phyloP scores from a whole-genome alignment of 2,888 invertebrate species.

The Cryptus armator region DNA sequence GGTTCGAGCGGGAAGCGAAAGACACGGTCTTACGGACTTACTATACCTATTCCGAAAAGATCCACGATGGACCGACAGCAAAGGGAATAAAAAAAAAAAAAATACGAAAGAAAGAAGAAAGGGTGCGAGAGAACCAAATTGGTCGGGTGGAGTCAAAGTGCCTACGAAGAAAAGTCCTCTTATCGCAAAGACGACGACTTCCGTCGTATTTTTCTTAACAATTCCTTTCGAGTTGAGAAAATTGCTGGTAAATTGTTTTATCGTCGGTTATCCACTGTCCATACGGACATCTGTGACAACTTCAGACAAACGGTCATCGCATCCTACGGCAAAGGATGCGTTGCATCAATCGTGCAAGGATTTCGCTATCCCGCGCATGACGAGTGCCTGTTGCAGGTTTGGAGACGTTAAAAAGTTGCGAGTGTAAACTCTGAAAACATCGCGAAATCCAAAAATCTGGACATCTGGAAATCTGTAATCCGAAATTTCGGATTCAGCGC shows the following conservation, averaged over 20 bases:
- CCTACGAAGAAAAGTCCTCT: conserved; percentile 62
- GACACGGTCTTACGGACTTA: conserved; percentile 23
- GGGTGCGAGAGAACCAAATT: conserved; percentile 61
- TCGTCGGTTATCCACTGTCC: conserved; percentile 4
- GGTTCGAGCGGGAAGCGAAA: conserved; percentile 62
- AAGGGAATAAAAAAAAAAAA: conserved; percentile 67
- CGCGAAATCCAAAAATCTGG: no score
- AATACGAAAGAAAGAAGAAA: conserved; percentile 50
- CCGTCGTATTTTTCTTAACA: conserved; percentile 37
- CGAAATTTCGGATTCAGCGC: no score
- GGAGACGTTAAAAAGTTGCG: no score
- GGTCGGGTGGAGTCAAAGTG: conserved; percentile 68
- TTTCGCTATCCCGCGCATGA: neutral
- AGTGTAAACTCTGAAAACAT: no score
- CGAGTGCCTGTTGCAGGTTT: neutral
- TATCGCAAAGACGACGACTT: conserved; percentile 47
- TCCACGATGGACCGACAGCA: conserved; percentile 52
- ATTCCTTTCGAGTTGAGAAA: conserved; percentile 53
- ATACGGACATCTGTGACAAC: neutral
- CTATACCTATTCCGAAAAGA: conserved; percentile 50
- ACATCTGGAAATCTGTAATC: no score
- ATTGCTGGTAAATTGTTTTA: conserved; percentile 57
- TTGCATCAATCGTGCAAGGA: neutral
- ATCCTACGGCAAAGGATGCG: neutral
- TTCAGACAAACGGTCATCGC: conserved; percentile 20